Percentiles rank a stretch among this genome's conserved stretches.
These are phyloP conservation scores for Drosophila lutescens DNA, from an alignment of 2,888 invertebrate species.

Conservation along the genomic window DNA sequence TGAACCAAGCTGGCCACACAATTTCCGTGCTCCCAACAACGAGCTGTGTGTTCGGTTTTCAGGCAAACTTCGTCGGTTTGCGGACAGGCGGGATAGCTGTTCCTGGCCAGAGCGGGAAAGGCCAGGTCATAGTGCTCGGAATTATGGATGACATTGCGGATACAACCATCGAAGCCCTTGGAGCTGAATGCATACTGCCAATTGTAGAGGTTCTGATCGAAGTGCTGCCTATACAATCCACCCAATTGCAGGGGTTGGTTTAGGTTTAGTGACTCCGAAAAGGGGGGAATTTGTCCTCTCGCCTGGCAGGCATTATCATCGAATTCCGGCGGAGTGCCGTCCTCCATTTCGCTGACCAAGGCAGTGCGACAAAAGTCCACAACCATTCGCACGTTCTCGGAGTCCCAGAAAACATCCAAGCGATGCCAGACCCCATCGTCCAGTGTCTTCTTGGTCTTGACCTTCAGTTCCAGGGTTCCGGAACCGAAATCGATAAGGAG, in stretches of 20 bases:
- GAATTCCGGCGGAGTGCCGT: constrained; percentile 93
- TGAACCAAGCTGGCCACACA: constrained; percentile 95
- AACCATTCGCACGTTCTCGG: constrained; percentile 95
- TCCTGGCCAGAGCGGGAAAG: constrained; percentile 93
- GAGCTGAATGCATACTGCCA: constrained; percentile 96
- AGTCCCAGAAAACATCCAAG: constrained; percentile 97
- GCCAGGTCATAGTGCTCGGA: constrained; percentile 97
- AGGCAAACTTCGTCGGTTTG: constrained; percentile 96
- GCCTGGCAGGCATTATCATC: constrained; percentile 96
- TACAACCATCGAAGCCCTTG: constrained; percentile 97
- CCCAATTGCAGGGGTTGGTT: constrained; percentile 97
- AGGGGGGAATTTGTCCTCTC: constrained; percentile 95
- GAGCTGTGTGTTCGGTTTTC: constrained; percentile 91
- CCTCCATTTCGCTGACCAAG: constrained; percentile 93
- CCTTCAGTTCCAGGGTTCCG: constrained; percentile 93
- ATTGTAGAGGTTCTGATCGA: constrained; percentile 93
- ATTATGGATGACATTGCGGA: constrained; percentile 97
- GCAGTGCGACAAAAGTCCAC: constrained; percentile 96
- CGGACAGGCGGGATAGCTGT: constrained; percentile 95
- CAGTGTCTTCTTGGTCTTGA: constrained; percentile 92
- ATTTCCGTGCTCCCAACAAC: constrained; percentile 96
- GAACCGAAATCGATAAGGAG: constrained; percentile 97
- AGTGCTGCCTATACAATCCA: constrained; percentile 94
- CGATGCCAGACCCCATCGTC: constrained; percentile 99
- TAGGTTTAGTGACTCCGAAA: constrained; percentile 96